Evolutionary conservation across 2,797 vertebrate species (phyloP), one percentile per base, ranked within the genome.

Genomic region (Malacoctenus gilli): DNA sequence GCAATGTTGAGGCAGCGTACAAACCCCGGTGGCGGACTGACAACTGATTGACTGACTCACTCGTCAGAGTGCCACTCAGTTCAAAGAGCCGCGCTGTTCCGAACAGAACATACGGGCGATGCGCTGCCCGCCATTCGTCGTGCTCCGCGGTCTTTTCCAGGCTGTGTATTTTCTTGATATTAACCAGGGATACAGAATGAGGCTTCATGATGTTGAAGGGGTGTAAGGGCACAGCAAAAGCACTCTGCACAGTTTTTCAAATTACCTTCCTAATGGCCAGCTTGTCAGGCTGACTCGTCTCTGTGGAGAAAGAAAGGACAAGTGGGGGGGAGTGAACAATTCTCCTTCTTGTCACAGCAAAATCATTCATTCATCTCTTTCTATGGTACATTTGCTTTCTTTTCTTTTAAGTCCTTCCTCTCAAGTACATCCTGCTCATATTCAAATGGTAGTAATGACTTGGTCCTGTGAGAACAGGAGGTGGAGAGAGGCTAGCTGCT

Each of bases 191-290:
- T 64, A 62, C 42, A 75, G 80, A 85, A 83, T 52, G 69, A 71
- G 81, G 68, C 61, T 82, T 77, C 53, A 68, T 65, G 64, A 80
- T 84, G 80, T 83, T 85, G 61, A 75, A 84, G 82, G 75, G 80
- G 84, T 84, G 68, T 79, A 75, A 82, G 72, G 83, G 68, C 19
- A 55, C 64, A 59, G 64, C 22, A 30, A 82, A 86, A 85, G 77
- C 83, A 81, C 86, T 85, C 79, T 39, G 60, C 71, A 54, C 77
- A 79, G 84, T 83, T 88, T 84, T 78, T 86, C 70, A 89, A 89
- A 90, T 89, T 88, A 87, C 82, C 72, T 66, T 78, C 65, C 80
- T 87, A 90, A 88, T 89, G 85, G 78, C 75, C 74, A 75, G 75
- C 83, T 82, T 88, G 87, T 86, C 86, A 86, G 82, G 67, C 79